Conservation (phyloP, 2,888 invertebrate species). For the Keiferia lycopersicella region DNA sequence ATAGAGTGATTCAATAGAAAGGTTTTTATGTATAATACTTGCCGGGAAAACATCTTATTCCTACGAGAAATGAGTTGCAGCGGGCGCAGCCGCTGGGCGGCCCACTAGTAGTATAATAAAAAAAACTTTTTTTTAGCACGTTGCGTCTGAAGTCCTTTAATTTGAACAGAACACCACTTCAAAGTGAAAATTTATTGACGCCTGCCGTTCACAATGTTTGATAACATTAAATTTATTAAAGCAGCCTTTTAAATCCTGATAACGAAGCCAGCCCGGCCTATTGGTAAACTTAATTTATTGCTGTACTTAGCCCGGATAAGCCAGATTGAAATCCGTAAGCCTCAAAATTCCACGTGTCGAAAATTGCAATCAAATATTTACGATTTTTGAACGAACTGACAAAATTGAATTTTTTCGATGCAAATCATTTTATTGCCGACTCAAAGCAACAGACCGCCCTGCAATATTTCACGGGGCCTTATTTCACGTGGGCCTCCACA, state of each 20-base stretch:
- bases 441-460: constrained; percentile 39
- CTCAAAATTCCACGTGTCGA: constrained; percentile 18
- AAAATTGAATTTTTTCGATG: constrained; percentile 36
- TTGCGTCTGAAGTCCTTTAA: too few relatives aligned
- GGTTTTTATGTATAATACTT: too few relatives aligned
- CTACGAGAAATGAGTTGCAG: too few relatives aligned
- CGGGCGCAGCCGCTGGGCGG: too few relatives aligned
- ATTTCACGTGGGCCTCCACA: constrained; percentile 55
- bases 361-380: constrained; percentile 17
- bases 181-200: too few relatives aligned
- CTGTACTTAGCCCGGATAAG: constrained; percentile 20
- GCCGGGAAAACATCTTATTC: too few relatives aligned
- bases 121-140: too few relatives aligned
- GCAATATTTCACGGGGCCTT: constrained; percentile 59
- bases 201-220: constrained; percentile 10
- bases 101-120: too few relatives aligned
- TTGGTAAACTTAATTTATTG: constrained; percentile 23
- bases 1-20: too few relatives aligned
- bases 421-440: constrained; percentile 41
- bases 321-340: constrained; percentile 27
- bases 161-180: too few relatives aligned
- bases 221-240: constrained; percentile 12
- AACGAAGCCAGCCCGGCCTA: constrained; percentile 17
- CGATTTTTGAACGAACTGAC: constrained; percentile 17
- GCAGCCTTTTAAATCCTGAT: constrained; percentile 9